phyloP scores from a whole-genome alignment of 2,113 vertebrate species.

The Muscicapa adusta region DNA sequence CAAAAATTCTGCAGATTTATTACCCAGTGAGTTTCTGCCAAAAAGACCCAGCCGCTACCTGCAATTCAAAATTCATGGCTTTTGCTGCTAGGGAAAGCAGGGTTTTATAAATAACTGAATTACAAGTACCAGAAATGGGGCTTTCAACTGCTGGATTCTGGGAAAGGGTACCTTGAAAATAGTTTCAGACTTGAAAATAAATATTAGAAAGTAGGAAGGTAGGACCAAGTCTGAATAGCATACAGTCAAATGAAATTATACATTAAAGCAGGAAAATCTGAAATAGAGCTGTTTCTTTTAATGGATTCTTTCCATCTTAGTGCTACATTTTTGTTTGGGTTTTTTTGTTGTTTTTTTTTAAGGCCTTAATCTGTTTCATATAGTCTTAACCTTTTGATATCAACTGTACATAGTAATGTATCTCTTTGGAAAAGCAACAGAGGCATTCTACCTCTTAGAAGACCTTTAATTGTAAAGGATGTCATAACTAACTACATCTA shows the following conservation, averaged over 20 bases:
- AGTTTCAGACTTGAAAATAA: neutral
- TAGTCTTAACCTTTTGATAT: neutral
- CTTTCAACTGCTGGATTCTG: neutral
- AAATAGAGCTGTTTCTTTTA: neutral
- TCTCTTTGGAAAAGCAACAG: neutral
- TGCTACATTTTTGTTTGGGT: neutral
- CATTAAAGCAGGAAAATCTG: neutral
- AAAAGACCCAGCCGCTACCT: neutral
- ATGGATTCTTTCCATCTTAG: neutral
- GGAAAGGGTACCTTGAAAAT: neutral
- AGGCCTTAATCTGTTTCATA: neutral
- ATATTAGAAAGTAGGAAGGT: neutral
- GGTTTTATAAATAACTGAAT: neutral
- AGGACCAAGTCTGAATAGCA: neutral
- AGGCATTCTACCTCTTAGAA: neutral
- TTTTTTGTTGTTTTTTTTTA: neutral
- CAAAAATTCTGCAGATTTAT: neutral
- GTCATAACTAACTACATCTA: neutral
- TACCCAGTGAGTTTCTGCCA: neutral
- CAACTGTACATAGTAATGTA: accelerated
- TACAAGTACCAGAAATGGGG: neutral
- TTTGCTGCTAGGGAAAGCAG: neutral
- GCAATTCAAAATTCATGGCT: neutral
- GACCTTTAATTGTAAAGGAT: neutral
- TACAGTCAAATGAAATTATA: neutral